Base-by-base conservation (phyloP, 1,140 invertebrate genomes). In the Bombus difficillimus region DNA sequence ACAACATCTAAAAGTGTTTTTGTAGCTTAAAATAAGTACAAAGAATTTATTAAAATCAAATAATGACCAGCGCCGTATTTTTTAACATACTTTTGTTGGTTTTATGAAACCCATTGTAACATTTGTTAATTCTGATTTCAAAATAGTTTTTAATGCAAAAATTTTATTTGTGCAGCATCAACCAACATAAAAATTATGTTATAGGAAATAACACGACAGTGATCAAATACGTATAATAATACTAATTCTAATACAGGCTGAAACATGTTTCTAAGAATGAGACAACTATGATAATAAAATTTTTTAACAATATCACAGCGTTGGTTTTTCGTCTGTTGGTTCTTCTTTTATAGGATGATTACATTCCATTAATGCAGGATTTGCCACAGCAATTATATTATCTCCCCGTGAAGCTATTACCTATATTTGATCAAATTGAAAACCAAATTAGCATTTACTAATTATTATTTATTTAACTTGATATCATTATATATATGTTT, bases 351-450 rank as follows among this genome's bases (percentile, higher is more conserved):
- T 95, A 37, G 94, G 91, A 89, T 94, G 94, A 91, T 89, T 94
- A 90, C 94, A 95, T 87, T 94, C 94, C 94, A 95, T 95, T 85
- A 98, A 95, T 5, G 98, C 98, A 28, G 98, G 98, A 96, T 98
- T 98, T 15, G 98, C 97, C 3, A 98, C 98, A 0, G 98, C 98
- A 91, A 98, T 98, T 89, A 98, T 98, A 93, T 98, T 97, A 92
- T 97, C 97, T 3, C 97, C 97, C 39, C 97, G 97, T 0, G 97
- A 97, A 1, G 98, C 97, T 88, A 98, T 97, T 78, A 98, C 97
- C 96, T 98, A 15, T n/a, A 66, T 34, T 47, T 12, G 57, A 77
- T 66, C 39, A 64, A 77, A 76, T 53, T 39, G 3, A 3, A 8
- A 39, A 0, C 3, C 1, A 89, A 57, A 39, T 57, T 37, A 28